Evolutionary conservation across 2,113 vertebrate genomes (phyloP).

Genomic region (Dicrurus megarhynchus): DNA sequence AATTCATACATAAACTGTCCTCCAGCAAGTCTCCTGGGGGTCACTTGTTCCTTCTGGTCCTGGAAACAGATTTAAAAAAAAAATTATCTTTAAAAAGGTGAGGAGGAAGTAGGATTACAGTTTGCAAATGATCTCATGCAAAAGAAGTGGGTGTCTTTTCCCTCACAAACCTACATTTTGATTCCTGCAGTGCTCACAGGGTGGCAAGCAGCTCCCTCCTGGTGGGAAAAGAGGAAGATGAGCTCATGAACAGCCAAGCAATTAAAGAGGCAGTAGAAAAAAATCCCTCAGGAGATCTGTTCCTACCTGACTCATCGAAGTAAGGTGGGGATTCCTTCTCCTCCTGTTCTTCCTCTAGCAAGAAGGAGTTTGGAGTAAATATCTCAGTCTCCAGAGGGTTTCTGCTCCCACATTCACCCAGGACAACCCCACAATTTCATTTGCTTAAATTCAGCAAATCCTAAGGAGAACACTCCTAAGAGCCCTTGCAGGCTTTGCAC

Average conservation of each 20-base stretch:
- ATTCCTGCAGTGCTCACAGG: conserved; percentile 43
- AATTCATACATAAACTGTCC: conserved; percentile 76
- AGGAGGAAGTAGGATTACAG: neutral
- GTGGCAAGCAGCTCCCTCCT: conserved; percentile 16
- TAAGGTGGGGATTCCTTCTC: neutral
- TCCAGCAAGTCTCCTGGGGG: conserved; percentile 74
- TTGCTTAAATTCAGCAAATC: neutral
- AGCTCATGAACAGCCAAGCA: neutral
- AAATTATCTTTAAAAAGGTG: neutral
- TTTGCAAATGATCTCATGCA: neutral
- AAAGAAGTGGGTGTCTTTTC: neutral
- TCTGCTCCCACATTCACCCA: neutral
- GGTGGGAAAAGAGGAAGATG: neutral
- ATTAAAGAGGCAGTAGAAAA: neutral
- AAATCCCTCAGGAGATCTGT: neutral
- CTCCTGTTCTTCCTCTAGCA: conserved; percentile 10
- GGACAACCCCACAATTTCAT: neutral
- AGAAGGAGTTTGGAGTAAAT: neutral
- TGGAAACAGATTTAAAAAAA: conserved; percentile 10
- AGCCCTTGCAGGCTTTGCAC: neutral
- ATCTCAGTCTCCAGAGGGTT: neutral
- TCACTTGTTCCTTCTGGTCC: conserved; percentile 77
- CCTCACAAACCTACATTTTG: conserved; percentile 43
- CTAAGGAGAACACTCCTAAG: neutral
- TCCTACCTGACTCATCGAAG: conserved; percentile 26